Evolutionary conservation across 2,797 vertebrate genomes (phyloP), one percentile per base, ranked within the genome.

Genomic region (Lepus oiostolus): DNA sequence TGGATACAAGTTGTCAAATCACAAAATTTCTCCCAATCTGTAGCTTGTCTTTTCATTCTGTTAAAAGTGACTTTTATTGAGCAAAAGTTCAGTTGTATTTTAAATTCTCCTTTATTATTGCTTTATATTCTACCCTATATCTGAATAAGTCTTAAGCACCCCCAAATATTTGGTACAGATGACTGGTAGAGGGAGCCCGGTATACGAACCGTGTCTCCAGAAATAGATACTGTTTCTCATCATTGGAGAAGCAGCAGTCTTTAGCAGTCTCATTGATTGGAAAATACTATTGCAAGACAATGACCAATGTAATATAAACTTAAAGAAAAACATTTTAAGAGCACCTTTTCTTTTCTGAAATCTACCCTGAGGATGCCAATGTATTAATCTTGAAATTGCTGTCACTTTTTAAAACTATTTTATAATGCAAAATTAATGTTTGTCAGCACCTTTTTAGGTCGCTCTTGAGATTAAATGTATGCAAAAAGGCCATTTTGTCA

Each of bases 351-450:
- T 4, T 92, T 86, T 76, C 71, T 90, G 30, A 85, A 92, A 82
- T 92, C 10, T 90, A 24, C 68, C 95, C 47, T 94, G 52, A n/a
- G 65, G 52, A 96, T 58, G 28, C 17, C 10, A 85, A 72, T 32
- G 72, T 54, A 81, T 77, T 67, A 32, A 71, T 95, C 68, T 95
- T 79, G 63, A 96, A 93, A 91, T 52, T 87, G 32, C 68, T 96
- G 13, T 89, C 75, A 91, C 68, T 94, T 85, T 89, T 54, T 35
- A 42, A 95, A 85, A 88, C 58, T 76, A 80, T 86, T 93, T 89
- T 88, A 74, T 87, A 93, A 93, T 88, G 68, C 52, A 96, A 88
- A 97, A 95, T 96, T 93, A 93, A 70, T 93, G 72, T 97, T 95
- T 94, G 54, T 88, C 54, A 77, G 32, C 54, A 77, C 79, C 50